A percentile compares a stretch with the other conserved stretches of the same genome.
Evolutionary conservation across 1,140 invertebrate species (phyloP).

Genomic region (Drosophila tsacasi): DNA sequence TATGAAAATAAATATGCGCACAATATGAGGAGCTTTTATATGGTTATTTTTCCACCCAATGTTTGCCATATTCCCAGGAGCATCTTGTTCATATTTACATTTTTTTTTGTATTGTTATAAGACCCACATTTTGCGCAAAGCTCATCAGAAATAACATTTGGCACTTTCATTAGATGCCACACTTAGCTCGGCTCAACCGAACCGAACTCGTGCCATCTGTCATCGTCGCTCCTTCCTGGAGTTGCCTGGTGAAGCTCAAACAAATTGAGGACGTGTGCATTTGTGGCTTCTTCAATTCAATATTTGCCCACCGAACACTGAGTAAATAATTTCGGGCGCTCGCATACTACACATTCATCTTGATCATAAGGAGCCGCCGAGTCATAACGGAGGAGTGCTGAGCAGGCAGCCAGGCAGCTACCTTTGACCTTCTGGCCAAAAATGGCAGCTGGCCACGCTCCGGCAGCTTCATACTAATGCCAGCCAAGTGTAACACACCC

Average conservation of each 20-base stretch:
- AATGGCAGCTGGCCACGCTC: slow-evolving; percentile 63
- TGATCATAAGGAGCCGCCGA: slow-evolving; percentile 39
- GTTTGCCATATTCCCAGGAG: slow-evolving; percentile 3
- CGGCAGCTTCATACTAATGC: slow-evolving; percentile 62
- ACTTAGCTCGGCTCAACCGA: slow-evolving; percentile 12
- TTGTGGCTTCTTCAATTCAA: slow-evolving; percentile 46
- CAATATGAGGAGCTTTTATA: slow-evolving; percentile 1
- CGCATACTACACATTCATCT: slow-evolving; percentile 38
- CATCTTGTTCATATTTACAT: slow-evolving; percentile 6
- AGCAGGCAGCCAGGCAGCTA: slow-evolving; percentile 23
- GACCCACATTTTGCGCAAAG: slow-evolving; percentile 34
- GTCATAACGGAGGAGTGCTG: slow-evolving; percentile 43
- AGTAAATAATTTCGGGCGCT: slow-evolving; percentile 41
- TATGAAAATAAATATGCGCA: slow-evolving; percentile 10
- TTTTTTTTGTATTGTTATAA: slow-evolving; percentile 21
- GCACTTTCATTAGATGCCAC: slow-evolving; percentile 32
- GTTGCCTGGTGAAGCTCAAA: slow-evolving; percentile 6
- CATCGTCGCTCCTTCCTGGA: slow-evolving; percentile 5
- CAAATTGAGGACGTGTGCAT: slow-evolving; percentile 39
- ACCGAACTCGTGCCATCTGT: slow-evolving; percentile 35
- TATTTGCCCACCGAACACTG: slow-evolving; percentile 33
- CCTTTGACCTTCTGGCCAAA: slow-evolving; percentile 72
- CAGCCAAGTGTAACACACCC: slow-evolving; percentile 44
- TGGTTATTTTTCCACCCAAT: slow-evolving; percentile 10
- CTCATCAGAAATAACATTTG: slow-evolving; percentile 48